Conservation (phyloP, 2,888 invertebrate genomes). For the Ctena decussata region DNA sequence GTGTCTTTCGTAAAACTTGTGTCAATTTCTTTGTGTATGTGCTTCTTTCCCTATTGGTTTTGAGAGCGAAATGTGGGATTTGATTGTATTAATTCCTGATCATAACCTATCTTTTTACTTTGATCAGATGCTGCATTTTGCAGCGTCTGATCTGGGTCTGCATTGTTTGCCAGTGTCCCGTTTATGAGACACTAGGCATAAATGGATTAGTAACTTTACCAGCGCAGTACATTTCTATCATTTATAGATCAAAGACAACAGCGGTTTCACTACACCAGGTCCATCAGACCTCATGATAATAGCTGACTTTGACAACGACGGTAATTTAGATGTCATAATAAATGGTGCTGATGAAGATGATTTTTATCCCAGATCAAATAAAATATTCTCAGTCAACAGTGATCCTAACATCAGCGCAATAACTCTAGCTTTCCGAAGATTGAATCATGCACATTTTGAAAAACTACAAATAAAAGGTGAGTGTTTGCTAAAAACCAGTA, state of each 20-base stretch:
- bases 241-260: background rate
- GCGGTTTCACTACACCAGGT: slow-evolving; percentile 63
- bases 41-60: too few relatives aligned
- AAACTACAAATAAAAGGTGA: background rate
- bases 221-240: background rate
- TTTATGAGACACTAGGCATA: too few relatives aligned
- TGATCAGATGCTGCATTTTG: too few relatives aligned
- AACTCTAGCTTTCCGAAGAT: background rate
- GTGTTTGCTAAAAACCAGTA: too few relatives aligned
- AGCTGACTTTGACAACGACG: slow-evolving; percentile 81
- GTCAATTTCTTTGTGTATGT: too few relatives aligned
- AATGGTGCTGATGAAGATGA: slow-evolving; percentile 25
- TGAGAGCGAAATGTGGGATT: too few relatives aligned
- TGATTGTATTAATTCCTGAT: too few relatives aligned
- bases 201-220: too few relatives aligned
- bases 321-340: slow-evolving; percentile 72
- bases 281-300: slow-evolving; percentile 70
- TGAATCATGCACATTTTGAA: background rate
- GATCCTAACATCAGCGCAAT: background rate
- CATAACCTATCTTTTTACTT: too few relatives aligned
- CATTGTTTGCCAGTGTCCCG: too few relatives aligned
- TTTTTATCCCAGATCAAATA: slow-evolving; percentile 13
- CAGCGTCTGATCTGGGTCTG: too few relatives aligned
- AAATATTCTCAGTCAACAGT: slow-evolving; percentile 9
- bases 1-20: too few relatives aligned